Evolutionary conservation across 2,797 vertebrate species (phyloP).

Genomic region (Erethizon dorsatum): DNA sequence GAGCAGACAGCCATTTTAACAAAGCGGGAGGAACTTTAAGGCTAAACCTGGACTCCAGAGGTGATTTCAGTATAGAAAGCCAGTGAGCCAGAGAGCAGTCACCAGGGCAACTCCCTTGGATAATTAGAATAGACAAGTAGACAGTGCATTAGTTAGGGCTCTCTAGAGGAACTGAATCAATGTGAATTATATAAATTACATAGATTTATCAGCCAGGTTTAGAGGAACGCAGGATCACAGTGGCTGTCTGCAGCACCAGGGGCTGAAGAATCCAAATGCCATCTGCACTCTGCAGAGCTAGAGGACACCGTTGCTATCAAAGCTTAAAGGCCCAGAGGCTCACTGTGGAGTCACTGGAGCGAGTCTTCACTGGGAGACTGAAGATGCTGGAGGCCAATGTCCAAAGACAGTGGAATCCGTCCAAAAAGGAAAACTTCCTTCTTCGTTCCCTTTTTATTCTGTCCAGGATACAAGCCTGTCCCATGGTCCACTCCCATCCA

Average conservation of each 20-base stretch:
- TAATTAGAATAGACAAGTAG: background rate
- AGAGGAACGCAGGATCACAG: background rate
- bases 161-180: background rate
- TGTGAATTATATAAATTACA: background rate
- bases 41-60: background rate
- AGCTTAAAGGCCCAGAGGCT: background rate
- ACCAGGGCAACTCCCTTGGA: background rate
- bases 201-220: background rate
- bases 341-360: background rate
- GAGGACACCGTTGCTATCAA: background rate
- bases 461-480: background rate
- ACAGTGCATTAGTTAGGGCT: background rate
- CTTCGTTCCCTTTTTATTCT: background rate
- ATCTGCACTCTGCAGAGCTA: background rate
- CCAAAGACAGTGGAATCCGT: background rate
- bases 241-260: background rate
- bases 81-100: background rate
- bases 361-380: background rate
- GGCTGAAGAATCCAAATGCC: background rate
- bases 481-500: background rate
- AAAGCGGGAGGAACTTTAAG: background rate
- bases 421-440: background rate
- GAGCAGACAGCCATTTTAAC: background rate
- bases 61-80: background rate
- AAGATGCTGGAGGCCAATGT: background rate